These are phyloP conservation scores for Drosophila pseudotalamancana DNA, from an alignment of 2,888 invertebrate genomes.

Conservation along the genomic window DNA sequence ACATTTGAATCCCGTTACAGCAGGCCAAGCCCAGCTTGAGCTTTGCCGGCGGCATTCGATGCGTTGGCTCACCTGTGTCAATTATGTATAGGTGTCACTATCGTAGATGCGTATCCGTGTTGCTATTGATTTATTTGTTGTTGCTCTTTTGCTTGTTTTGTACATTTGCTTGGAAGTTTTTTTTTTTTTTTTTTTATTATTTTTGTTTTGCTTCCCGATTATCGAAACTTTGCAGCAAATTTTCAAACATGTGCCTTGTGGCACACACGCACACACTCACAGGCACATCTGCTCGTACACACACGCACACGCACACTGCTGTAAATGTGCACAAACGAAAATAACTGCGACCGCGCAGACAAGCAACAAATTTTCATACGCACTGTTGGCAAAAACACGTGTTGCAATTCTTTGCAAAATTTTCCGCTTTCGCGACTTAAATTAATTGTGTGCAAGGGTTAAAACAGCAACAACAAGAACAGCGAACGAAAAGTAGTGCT, in stretches of 20 bases:
- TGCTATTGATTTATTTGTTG: slow-evolving; percentile 16
- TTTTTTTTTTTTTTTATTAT: slow-evolving; percentile 11
- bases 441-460: slow-evolving; percentile 52
- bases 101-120: slow-evolving; percentile 56
- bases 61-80: slow-evolving; percentile 53
- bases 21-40: neutral
- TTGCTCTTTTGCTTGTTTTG: slow-evolving; percentile 31
- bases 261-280: neutral
- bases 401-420: slow-evolving; percentile 64
- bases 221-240: slow-evolving; percentile 20
- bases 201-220: slow-evolving; percentile 22
- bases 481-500: slow-evolving; percentile 27
- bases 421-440: slow-evolving; percentile 52
- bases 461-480: slow-evolving; percentile 20
- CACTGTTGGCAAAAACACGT: slow-evolving; percentile 74
- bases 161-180: slow-evolving; percentile 31
- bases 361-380: slow-evolving; percentile 57
- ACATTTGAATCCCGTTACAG: no score
- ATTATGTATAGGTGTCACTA: slow-evolving; percentile 24
- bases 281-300: neutral
- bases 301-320: slow-evolving; percentile 2
- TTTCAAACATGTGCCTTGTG: slow-evolving; percentile 24
- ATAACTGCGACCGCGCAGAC: slow-evolving; percentile 43
- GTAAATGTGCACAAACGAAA: slow-evolving; percentile 39
- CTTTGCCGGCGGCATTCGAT: slow-evolving; percentile 50